A percentile compares a stretch with the other conserved stretches of the same genome.
phyloP scores from a whole-genome alignment of 2,888 invertebrate species.

The Spodoptera littoralis region DNA sequence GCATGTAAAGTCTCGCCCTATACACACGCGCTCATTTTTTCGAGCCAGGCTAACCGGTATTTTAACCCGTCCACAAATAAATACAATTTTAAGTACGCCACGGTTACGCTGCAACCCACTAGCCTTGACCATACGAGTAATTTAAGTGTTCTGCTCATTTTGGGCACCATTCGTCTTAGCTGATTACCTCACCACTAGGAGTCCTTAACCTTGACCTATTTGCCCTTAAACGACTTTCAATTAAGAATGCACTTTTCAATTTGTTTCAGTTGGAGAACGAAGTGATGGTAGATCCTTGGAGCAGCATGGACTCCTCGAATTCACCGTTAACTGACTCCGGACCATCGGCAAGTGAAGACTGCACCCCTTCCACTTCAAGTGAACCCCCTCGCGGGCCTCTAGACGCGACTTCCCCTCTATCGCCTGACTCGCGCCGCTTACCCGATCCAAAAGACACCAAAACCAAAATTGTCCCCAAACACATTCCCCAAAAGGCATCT shows the following conservation, averaged over 20 bases:
- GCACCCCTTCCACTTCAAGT: constrained; percentile 84
- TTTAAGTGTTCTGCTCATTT: constrained; percentile 64
- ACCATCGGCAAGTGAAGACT: constrained; percentile 86
- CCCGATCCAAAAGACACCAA: constrained; percentile 77
- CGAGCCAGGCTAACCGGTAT: constrained; percentile 63
- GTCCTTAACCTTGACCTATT: constrained; percentile 69
- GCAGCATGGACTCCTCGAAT: constrained; percentile 88
- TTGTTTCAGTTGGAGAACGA: constrained; percentile 89
- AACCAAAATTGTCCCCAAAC: constrained; percentile 65
- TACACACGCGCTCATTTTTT: constrained; percentile 56
- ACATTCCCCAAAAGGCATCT: constrained; percentile 66
- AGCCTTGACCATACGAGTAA: constrained; percentile 75
- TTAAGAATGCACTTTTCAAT: constrained; percentile 55
- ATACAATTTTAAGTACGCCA: constrained; percentile 62
- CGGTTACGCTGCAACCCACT: constrained; percentile 59
- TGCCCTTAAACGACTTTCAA: constrained; percentile 58
- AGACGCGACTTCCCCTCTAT: constrained; percentile 72
- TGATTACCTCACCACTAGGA: constrained; percentile 65
- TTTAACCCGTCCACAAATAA: constrained; percentile 69
- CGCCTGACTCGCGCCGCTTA: constrained; percentile 77
- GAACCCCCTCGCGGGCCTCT: constrained; percentile 73
- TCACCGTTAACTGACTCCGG: constrained; percentile 87
- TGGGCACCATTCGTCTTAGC: constrained; percentile 66
- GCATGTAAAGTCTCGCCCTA: constrained; percentile 51
- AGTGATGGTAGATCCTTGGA: constrained; percentile 88